These are phyloP conservation scores for Cynopterus sphinx DNA, from an alignment of 2,797 vertebrate genomes.

Conservation along the genomic window DNA sequence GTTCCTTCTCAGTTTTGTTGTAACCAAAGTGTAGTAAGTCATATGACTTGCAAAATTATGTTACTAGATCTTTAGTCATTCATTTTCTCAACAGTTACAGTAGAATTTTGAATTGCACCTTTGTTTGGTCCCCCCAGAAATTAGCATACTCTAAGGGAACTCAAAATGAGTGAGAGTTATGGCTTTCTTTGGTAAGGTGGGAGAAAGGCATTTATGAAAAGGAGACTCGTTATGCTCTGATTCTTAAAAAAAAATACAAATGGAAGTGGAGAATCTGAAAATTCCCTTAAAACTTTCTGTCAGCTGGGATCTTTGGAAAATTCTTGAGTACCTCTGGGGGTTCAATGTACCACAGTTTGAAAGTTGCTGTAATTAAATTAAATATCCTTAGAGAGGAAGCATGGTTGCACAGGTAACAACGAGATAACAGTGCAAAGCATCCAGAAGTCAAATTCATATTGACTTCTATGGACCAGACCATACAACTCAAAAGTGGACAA, in stretches of 20 bases:
- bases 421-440: background rate
- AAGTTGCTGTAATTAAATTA: background rate
- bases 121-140: constrained; percentile 7
- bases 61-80: background rate
- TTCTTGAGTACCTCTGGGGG: background rate
- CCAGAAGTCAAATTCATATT: background rate
- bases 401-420: background rate
- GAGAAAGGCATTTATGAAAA: background rate
- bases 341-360: background rate
- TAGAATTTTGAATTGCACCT: constrained; percentile 31
- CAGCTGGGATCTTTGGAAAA: background rate
- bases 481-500: background rate
- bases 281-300: background rate
- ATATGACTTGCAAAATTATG: constrained; percentile 52
- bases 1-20: background rate
- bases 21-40: background rate
- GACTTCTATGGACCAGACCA: background rate
- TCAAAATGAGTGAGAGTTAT: background rate
- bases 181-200: background rate
- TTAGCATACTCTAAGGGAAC: background rate
- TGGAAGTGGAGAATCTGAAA: constrained; percentile 13
- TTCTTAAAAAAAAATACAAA: background rate
- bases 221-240: background rate
- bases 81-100: constrained; percentile 8
- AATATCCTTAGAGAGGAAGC: background rate